These are phyloP conservation scores for Porites cylindrica DNA, from an alignment of 92 coral and sea anemone genomes.

Conservation along the genomic window DNA sequence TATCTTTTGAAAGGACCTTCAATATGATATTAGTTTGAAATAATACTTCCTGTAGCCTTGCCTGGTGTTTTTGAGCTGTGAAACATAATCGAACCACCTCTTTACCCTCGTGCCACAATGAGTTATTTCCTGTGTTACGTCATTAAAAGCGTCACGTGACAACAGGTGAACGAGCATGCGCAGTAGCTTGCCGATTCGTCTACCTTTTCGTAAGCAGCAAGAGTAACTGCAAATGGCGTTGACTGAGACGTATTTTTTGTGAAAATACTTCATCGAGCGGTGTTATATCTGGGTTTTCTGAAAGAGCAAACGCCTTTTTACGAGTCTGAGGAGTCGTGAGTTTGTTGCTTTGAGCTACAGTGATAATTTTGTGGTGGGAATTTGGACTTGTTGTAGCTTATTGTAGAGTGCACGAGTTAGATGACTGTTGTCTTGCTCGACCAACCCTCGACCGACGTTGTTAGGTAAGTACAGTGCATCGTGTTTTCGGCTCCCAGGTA, in stretches of 20 bases:
- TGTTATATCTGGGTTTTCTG: constrained; percentile 36
- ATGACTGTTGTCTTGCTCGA: constrained; percentile 63
- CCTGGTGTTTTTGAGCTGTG: constrained; percentile 15
- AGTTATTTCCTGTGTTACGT: constrained; percentile 85
- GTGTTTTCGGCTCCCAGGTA: constrained; percentile 9
- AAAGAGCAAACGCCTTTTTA: constrained; percentile 36
- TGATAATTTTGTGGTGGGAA: constrained; percentile 31
- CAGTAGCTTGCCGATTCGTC: constrained; percentile 37
- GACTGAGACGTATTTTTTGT: constrained; percentile 65
- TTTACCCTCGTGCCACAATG: constrained; percentile 68
- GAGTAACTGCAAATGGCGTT: constrained; percentile 73
- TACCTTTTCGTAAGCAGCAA: constrained; percentile 65
- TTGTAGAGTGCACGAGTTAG: constrained; percentile 59
- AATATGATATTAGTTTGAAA: constrained; percentile 25
- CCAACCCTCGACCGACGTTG: constrained; percentile 66
- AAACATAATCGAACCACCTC: constrained; percentile 56
- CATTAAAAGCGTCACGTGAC: constrained; percentile 76
- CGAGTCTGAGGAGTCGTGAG: constrained; percentile 49
- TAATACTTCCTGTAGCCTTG: constrained; percentile 14
- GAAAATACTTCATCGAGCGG: constrained; percentile 42
- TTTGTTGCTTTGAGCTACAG: constrained; percentile 29
- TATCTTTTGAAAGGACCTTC: background rate
- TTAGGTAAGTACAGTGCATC: constrained; percentile 67
- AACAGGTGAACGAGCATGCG: constrained; percentile 76
- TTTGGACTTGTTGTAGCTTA: constrained; percentile 28